Evolutionary conservation across 1,140 invertebrate species (phyloP), one percentile per base, ranked within the genome.

Genomic region (Panagrolaimus sp.): DNA sequence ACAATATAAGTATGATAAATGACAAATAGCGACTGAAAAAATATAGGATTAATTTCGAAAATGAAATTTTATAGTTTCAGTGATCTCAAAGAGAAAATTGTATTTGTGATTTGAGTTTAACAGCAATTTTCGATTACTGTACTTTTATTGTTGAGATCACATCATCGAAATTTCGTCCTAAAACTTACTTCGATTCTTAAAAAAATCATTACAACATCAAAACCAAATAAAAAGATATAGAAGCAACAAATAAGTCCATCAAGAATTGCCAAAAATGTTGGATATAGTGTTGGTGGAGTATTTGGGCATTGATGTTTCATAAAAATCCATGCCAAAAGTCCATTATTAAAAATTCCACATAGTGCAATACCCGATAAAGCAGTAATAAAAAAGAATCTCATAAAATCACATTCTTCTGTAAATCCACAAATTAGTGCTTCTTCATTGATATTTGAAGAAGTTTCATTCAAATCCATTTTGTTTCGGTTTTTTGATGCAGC

Each of bases 1-100:
- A 78, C 46, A 31, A 78, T 72, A 66, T 74, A 77, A n/a, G 46
- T 47, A 67, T 78, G 69, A 61, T 78, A 78, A 9, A 76, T 62
- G 9, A 68, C 23, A 68, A 79, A 78, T 23, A 78, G 66, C 25
- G 51, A 67, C 72, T 78, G 45, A 14, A 77, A 77, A 23, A 38
- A 4, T 38, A 38, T 38, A 4, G 31, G 2, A 4, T 38, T 38
- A 38, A 38, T 38, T 38, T 38, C 7, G 31, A 38, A 38, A 38
- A 4, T 7, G 7, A 38, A 38, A 38, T 38, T 38, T 4, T 38
- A n/a, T 7, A 38, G 31, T 38, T 14, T 48, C 9, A n/a, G 2
- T 14, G 9, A 48, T 4, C 47, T n/a, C 20, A n/a, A 23, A 48
- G 1, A 48, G n/a, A n/a, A n/a, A n/a, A n/a, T n/a, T n/a, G n/a